Base-by-base conservation (phyloP, 2,113 vertebrate genomes). In the Numenius arquata region DNA sequence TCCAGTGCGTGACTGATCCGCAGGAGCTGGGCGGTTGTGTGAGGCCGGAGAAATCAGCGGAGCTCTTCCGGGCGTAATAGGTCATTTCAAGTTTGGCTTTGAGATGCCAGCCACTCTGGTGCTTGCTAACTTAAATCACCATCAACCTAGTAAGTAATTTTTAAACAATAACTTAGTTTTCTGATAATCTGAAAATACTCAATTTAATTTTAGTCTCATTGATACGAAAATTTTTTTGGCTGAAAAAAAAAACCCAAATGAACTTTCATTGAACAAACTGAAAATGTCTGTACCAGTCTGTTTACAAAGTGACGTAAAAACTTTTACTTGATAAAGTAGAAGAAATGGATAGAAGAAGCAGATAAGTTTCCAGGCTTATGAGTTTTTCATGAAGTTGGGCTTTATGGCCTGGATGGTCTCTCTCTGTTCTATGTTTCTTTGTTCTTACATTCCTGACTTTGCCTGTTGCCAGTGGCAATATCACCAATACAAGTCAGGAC, bases 401-500 rank as follows among this genome's bases (percentile, higher is more conserved):
- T 82, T 93, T 85, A 38, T 79, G 95, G 87, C 50, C 91, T 68
- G 81, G 70, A 91, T 91, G 91, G 84, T 75, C 58, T 92, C 72
- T 73, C 55, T 84, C 84, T 93, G 58, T 84, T 96, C 87, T 76
- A 3, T 0, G 0, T 91, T 86, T 85, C 89, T 96, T 96, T 97
- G 93, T 97, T 97, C 93, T 94, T 36, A 41, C 89, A 96, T 96
- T 96, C 95, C 91, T 96, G 81, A 78, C 89, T 95, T 82, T 58
- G 41, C 89, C 89, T 91, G 62, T 96, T 96, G 95, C 96, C 95
- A 85, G 83, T 96, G 89, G 94, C 96, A 95, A 73, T 95, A 94
- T 97, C 95, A 94, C 95, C 90, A 62, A 89, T 48, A 82, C 94
- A 96, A 96, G 96, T 97, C 83, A 81, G 92, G 96, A 96, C 96